Conservation (phyloP, 2,797 vertebrate species). For the Enteromius viviparus region DNA sequence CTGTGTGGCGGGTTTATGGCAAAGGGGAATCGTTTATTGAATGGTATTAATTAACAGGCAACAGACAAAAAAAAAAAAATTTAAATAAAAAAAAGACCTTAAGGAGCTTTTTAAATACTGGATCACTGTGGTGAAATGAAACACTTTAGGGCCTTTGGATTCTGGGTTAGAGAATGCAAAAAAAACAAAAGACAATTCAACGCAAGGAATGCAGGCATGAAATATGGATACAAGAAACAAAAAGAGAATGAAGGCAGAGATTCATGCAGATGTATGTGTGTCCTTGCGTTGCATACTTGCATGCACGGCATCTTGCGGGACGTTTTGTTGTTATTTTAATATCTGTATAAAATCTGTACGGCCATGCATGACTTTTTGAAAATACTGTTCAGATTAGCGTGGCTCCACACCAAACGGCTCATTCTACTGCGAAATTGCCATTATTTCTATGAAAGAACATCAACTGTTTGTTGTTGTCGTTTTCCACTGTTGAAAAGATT, state of each 20-base stretch:
- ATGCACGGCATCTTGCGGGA: constrained; percentile 10
- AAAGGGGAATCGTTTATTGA: constrained; percentile 46
- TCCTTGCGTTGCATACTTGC: background rate
- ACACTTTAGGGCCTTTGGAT: constrained; percentile 20
- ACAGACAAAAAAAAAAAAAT: constrained; percentile 28
- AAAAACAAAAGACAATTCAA: constrained; percentile 14
- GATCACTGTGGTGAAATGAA: constrained; percentile 42
- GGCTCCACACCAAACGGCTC: constrained; percentile 26
- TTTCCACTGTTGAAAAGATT: constrained; percentile 28
- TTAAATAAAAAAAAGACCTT: background rate
- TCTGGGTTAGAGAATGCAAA: constrained; percentile 47
- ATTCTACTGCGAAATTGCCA: constrained; percentile 45
- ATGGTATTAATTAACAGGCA: constrained; percentile 51
- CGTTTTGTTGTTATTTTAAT: constrained; percentile 30
- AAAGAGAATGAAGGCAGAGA: constrained; percentile 22
- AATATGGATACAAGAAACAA: background rate
- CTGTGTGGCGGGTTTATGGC: constrained; percentile 42
- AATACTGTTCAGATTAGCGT: constrained; percentile 22
- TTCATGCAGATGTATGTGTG: constrained; percentile 33
- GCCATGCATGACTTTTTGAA: constrained; percentile 39
- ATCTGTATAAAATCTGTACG: constrained; percentile 26
- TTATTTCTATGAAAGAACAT: constrained; percentile 31
- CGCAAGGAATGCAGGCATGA: constrained; percentile 27
- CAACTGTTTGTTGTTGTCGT: background rate
- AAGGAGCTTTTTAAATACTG: constrained; percentile 22